Percentiles rank a stretch among this genome's conserved stretches.
Evolutionary conservation across 92 coral and sea anemone species (phyloP).

Genomic region (Actinernus sp.): DNA sequence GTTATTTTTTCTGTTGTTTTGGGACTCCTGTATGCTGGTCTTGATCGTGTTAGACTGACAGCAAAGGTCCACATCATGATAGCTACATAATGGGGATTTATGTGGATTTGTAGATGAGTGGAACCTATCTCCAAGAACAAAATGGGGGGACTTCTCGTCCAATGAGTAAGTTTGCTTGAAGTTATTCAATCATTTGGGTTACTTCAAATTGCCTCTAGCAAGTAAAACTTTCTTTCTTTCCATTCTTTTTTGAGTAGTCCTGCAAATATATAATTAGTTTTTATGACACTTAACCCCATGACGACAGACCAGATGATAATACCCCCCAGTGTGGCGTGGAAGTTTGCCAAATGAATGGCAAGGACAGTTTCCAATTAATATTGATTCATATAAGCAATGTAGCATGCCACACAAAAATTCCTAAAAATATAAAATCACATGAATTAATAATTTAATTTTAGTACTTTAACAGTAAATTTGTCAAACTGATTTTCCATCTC

Average conservation of each 20-base stretch:
- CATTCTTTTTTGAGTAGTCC: no score
- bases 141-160: not conserved
- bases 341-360: conserved; percentile 42
- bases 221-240: no score
- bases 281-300: no score
- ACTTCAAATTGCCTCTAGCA: not conserved
- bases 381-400: conserved; percentile 17
- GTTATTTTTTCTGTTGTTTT: conserved; percentile 19
- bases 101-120: conserved; percentile 24
- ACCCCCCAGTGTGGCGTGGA: conserved; percentile 54
- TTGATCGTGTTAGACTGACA: conserved; percentile 16
- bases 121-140: conserved; percentile 35
- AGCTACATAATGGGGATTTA: conserved; percentile 34
- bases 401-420: conserved; percentile 36
- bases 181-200: no score
- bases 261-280: no score
- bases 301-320: conserved; percentile 50
- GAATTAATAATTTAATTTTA: no score
- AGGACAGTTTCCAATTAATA: conserved; percentile 35
- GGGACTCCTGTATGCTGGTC: conserved; percentile 32
- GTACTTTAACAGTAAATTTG: no score
- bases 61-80: conserved; percentile 30
- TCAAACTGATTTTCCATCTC: no score
- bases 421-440: no score
- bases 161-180: no score